These are phyloP conservation scores for Solenodon paradoxus DNA, from an alignment of 2,113 vertebrate genomes.

Conservation along the genomic window DNA sequence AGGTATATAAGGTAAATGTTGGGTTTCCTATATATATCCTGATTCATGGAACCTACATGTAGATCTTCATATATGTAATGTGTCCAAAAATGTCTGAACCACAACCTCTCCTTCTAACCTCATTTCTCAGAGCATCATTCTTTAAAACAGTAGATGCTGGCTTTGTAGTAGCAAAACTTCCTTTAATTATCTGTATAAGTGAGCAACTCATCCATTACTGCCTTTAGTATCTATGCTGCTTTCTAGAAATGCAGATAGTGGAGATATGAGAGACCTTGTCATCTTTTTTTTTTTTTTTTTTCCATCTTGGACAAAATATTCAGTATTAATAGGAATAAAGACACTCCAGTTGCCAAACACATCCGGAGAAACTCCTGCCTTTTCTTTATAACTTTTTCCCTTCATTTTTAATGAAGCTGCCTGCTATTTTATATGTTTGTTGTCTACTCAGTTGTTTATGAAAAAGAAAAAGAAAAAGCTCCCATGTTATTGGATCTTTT, in stretches of 20 bases:
- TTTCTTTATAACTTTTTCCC: not conserved
- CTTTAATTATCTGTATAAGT: not conserved
- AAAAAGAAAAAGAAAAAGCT: not conserved
- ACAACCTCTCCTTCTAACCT: not conserved
- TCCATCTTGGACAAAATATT: not conserved
- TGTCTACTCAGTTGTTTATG: not conserved
- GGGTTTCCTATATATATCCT: too few species aligned
- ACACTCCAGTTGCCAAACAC: not conserved
- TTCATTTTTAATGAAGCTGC: not conserved
- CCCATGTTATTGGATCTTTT: not conserved
- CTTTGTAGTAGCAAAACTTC: not conserved
- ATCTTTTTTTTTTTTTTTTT: not conserved
- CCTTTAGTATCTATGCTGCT: not conserved
- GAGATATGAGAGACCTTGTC: rapidly evolving
- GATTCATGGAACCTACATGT: too few species aligned
- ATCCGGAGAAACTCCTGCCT: not conserved
- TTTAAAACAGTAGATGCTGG: not conserved
- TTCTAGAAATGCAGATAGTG: not conserved
- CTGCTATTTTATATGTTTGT: not conserved
- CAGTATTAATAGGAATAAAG: not conserved
- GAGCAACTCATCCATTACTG: not conserved
- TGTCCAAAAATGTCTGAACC: not conserved
- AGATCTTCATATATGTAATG: not conserved
- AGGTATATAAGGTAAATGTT: too few species aligned
- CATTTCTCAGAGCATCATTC: not conserved